Evolutionary conservation across 2,888 invertebrate genomes (phyloP).

Genomic region (Platynereis dumerilii): DNA sequence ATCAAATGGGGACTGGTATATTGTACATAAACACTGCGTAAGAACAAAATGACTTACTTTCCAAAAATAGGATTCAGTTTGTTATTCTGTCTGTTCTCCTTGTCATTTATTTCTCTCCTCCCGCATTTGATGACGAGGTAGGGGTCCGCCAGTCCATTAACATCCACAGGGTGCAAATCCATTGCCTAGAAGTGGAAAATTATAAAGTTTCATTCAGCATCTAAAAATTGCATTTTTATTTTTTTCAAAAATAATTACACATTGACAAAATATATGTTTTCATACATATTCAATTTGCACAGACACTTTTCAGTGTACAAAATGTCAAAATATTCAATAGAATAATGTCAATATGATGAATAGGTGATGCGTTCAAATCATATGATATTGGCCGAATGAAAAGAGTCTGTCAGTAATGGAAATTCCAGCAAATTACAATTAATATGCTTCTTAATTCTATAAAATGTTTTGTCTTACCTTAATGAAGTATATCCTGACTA

Average conservation of each 20-base stretch:
- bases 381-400: too few species aligned
- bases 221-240: too few species aligned
- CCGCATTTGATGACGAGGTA: conserved; percentile 40
- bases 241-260: too few species aligned
- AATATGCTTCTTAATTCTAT: too few species aligned
- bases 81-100: conserved; percentile 36
- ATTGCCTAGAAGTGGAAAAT: conserved; percentile 22
- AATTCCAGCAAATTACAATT: too few species aligned
- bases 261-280: too few species aligned
- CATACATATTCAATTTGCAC: too few species aligned
- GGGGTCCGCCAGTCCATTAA: conserved; percentile 42
- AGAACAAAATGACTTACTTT: conserved; percentile 34
- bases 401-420: too few species aligned
- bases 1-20: background rate
- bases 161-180: conserved; percentile 40
- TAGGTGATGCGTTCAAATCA: too few species aligned
- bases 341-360: too few species aligned
- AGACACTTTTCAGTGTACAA: too few species aligned
- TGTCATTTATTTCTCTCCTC: conserved; percentile 35
- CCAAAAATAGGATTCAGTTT: conserved; percentile 43
- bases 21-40: background rate
- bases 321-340: too few species aligned
- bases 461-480: conserved; percentile 33
- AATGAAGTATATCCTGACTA: conserved; percentile 39
- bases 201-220: background rate